phyloP scores from a whole-genome alignment of 2,888 invertebrate species.

The Leptothorax acervorum region DNA sequence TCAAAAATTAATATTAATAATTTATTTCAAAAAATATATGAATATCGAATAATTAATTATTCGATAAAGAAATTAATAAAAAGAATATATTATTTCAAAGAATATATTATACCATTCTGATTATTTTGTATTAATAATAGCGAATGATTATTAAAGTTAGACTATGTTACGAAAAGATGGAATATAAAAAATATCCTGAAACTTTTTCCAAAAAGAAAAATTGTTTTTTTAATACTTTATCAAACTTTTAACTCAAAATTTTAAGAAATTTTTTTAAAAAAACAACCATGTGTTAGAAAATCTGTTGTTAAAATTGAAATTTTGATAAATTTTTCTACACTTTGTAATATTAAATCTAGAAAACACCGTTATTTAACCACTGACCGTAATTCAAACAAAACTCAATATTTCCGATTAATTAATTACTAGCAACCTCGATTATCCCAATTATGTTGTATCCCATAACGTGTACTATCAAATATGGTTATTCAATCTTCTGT shows the following conservation, averaged over 20 bases:
- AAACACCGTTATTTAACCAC: background rate
- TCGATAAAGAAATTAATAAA: background rate
- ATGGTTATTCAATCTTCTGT: conserved; percentile 23
- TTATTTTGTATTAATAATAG: background rate
- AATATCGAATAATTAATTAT: conserved; percentile 5
- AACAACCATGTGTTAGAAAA: background rate
- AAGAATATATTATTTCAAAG: background rate
- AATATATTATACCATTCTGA: background rate
- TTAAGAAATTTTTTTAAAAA: background rate
- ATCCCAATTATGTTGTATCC: conserved; percentile 17
- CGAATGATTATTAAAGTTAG: background rate
- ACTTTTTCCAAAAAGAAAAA: background rate
- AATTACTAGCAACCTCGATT: background rate
- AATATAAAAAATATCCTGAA: background rate
- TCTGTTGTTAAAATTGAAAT: background rate
- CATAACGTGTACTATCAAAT: conserved; percentile 25
- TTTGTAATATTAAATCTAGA: background rate
- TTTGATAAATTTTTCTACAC: background rate
- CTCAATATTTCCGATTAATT: conserved; percentile 12
- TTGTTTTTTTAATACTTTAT: background rate
- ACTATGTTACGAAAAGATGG: background rate
- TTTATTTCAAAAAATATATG: background rate
- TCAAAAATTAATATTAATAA: background rate
- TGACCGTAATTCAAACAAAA: conserved; percentile 6
- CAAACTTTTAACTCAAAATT: background rate